Base-by-base conservation (phyloP, 2,797 vertebrate genomes). In the Aselliscus stoliczkanus region DNA sequence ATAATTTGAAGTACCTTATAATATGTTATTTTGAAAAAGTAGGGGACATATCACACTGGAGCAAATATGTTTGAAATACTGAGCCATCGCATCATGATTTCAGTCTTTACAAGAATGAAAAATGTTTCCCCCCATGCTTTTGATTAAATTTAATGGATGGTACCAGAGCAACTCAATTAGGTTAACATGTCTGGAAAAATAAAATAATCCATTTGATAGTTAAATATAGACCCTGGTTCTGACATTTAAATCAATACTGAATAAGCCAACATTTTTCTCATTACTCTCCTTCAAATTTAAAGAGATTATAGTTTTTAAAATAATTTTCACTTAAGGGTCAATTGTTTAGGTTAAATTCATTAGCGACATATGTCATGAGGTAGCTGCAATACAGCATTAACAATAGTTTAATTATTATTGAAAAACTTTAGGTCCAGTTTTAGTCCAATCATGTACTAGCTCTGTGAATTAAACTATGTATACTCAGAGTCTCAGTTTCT, bases 191-290 rank as follows among this genome's bases (percentile, higher is more conserved):
- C 72, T 79, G 67, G 81, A 85, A 95, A 96, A 97, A 89, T 75
- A 87, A 96, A 93, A 73, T 64, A 91, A 52, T 85, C 86, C 95
- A 87, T 92, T 81, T 88, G 62, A 90, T 93, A 92, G 83, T 92
- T 95, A 95, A 92, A 88, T 92, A 88, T 88, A 95, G 62, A 65
- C 58, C 72, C 27, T 58, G 29, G 6, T 89, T 79, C 90, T 94
- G 93, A 96, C 94, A 93, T 94, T 92, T 93, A 94, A 93, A 88
- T 97, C 96, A 85, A 95, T 96, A 88, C 25, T n/a, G 47, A 85
- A 88, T 62, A 92, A 94, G 67, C 25, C 72, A 88, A 67, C 23
- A 73, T 79, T 95, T 96, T 93, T 94, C 64, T 92, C 67, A 95
- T 92, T 84, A 94, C 20, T 92, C n/a, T 93, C 37, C 56, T 93